Evolutionary conservation across 2,888 invertebrate species (phyloP), one percentile per base, ranked within the genome.

Genomic region (Nemoura dubitans): DNA sequence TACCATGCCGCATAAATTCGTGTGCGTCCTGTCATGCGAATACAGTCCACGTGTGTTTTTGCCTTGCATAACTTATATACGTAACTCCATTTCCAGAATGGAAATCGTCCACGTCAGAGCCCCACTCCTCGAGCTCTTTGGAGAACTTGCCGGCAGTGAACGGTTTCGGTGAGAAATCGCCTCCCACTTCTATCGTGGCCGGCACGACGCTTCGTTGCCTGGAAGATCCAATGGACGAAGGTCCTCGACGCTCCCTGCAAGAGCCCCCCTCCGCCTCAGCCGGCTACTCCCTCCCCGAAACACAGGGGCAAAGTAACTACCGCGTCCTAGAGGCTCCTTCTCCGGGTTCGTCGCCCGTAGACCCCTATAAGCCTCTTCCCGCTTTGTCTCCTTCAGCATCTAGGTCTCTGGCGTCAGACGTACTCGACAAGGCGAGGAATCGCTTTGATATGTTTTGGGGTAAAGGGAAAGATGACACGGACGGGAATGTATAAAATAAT

Each of bases 391-490:
- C 88, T 80, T 89, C 88, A 85, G 89, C 59, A 27, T 93, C 92
- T n/a, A 93, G 93, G 0, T 92, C 94, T 80, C 92, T 94, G 84
- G 95, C 96, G 76, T 93, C 95, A 86, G 96, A 96, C 90, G 96
- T 96, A 88, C 92, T 97, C 89, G 96, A 96, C 91, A 95, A 95
- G 91, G 96, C 96, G 89, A 95, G 96, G 89, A 95, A 95, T 91
- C 95, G 96, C 89, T 96, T 97, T 91, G 97, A 97, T 92, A 95
- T 96, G 90, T 96, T 97, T 92, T 96, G 96, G 96, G 95, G 90
- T 88, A 91, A 90, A 88, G 90, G 90, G 59, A 88, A 89, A 85
- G 83, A 89, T 77, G 89, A 89, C 30, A 89, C 89, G 81, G 88
- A 89, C 86, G 89, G 89, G 77, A 88, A 89, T 88, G 88, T 89